Conservation (phyloP, 2,888 invertebrate genomes). For the Hirtodrosophila cameraria region DNA sequence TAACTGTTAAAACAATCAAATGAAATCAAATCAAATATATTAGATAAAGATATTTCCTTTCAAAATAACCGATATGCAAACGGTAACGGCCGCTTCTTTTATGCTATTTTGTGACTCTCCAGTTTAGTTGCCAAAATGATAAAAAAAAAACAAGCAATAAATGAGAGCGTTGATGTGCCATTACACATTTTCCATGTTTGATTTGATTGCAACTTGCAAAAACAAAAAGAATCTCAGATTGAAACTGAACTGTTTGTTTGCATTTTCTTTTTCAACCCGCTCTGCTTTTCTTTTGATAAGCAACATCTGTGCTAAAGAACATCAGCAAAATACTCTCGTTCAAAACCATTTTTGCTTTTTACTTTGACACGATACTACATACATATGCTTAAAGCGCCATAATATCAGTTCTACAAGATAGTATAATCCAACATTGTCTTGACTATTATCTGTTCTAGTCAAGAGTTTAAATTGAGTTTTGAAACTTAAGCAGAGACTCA, state of each 20-base stretch:
- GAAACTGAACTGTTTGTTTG: constrained; percentile 28
- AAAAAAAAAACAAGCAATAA: background rate
- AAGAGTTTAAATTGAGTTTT: constrained; percentile 10
- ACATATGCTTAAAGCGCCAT: constrained; percentile 29
- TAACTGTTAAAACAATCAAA: constrained; percentile 11
- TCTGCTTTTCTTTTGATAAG: constrained; percentile 36
- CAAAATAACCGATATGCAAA: constrained; percentile 25
- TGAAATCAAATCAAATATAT: background rate
- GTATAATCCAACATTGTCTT: too few species aligned
- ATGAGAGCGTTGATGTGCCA: constrained; percentile 27
- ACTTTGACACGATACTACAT: too few species aligned
- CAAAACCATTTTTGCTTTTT: too few species aligned
- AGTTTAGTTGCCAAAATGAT: background rate
- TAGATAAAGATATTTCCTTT: constrained; percentile 1
- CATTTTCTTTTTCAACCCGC: background rate
- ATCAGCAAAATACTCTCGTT: constrained; percentile 5
- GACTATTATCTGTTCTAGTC: constrained; percentile 49
- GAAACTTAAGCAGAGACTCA: background rate
- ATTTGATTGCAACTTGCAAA: constrained; percentile 28
- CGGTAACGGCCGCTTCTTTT: constrained; percentile 5
- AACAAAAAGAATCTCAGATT: constrained; percentile 11
- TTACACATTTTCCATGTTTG: constrained; percentile 52
- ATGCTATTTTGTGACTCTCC: background rate
- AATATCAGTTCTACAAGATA: too few species aligned
- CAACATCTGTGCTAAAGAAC: constrained; percentile 13